phyloP scores from a whole-genome alignment of 2,888 invertebrate species.

The Girardia tigrina region DNA sequence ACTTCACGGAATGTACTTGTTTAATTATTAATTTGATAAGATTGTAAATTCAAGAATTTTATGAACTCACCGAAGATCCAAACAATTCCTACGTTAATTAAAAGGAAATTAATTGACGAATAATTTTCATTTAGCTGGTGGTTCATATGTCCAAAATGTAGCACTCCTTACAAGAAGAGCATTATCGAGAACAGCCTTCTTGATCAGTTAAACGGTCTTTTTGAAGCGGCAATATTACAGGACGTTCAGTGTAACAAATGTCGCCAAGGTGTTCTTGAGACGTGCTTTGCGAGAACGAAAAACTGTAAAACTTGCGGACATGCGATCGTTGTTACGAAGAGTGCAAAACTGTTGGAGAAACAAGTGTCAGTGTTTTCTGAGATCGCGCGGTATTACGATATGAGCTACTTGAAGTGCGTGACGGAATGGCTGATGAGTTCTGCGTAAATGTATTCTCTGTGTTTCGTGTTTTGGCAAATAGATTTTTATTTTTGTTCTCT shows the following conservation, averaged over 20 bases:
- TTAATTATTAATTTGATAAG: no score
- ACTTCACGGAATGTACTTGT: no score
- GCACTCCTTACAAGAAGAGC: conserved; percentile 1
- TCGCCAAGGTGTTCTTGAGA: neutral
- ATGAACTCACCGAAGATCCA: no score
- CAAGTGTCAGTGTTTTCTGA: neutral
- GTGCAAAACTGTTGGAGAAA: neutral
- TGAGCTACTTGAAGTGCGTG: neutral
- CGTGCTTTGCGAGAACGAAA: neutral
- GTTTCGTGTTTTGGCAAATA: neutral
- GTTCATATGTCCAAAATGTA: conserved; percentile 24
- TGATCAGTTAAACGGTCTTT: neutral
- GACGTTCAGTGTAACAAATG: neutral
- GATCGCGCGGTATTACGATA: neutral
- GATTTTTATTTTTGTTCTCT: neutral
- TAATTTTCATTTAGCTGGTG: no score
- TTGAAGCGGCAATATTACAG: neutral
- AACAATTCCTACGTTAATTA: no score
- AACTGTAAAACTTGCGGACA: neutral
- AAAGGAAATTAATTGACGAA: no score
- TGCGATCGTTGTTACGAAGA: neutral
- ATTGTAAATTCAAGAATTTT: no score
- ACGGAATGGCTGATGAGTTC: neutral
- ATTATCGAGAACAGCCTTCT: neutral
- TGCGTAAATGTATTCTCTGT: neutral